These are phyloP conservation scores for Perizoma flavofasciatum DNA, from an alignment of 2,888 invertebrate species.

Conservation along the genomic window DNA sequence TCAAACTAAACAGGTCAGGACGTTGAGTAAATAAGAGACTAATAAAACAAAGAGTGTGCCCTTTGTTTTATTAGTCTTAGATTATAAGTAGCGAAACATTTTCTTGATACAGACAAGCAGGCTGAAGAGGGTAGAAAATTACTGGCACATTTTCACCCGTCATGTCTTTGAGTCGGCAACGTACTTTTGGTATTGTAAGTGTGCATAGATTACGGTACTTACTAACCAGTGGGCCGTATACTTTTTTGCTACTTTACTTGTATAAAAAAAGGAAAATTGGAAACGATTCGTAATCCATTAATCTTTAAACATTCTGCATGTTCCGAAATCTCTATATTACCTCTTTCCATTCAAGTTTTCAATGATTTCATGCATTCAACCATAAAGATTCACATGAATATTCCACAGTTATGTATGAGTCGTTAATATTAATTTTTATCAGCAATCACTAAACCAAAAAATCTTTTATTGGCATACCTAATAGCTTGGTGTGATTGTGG, in stretches of 20 bases:
- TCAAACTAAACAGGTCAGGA: conserved; percentile 24
- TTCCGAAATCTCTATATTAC: conserved; percentile 5
- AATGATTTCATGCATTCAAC: conserved; percentile 54
- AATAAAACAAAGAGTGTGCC: conserved; percentile 3
- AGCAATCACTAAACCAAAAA: conserved; percentile 46
- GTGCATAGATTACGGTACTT: no score
- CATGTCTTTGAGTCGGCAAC: no score
- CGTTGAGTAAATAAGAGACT: conserved; percentile 14
- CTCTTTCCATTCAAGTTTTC: conserved; percentile 42
- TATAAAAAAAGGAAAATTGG: no score
- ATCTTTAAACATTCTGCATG: conserved; percentile 12
- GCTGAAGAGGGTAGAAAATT: neutral
- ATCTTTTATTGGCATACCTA: conserved; percentile 41
- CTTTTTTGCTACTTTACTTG: no score
- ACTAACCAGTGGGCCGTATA: no score
- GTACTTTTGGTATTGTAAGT: no score
- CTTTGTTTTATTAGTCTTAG: no score
- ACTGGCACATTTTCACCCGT: no score
- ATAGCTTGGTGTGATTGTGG: conserved; percentile 49
- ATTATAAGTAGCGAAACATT: no score
- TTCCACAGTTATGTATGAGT: conserved; percentile 49
- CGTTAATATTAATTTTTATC: conserved; percentile 56
- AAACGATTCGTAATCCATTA: no score
- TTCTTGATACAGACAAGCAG: neutral
- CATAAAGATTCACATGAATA: conserved; percentile 48